Percentiles rank a stretch among this genome's conserved stretches.
These are phyloP conservation scores for Lasioglossum oenotherae DNA, from an alignment of 2,888 invertebrate species.

Conservation along the genomic window DNA sequence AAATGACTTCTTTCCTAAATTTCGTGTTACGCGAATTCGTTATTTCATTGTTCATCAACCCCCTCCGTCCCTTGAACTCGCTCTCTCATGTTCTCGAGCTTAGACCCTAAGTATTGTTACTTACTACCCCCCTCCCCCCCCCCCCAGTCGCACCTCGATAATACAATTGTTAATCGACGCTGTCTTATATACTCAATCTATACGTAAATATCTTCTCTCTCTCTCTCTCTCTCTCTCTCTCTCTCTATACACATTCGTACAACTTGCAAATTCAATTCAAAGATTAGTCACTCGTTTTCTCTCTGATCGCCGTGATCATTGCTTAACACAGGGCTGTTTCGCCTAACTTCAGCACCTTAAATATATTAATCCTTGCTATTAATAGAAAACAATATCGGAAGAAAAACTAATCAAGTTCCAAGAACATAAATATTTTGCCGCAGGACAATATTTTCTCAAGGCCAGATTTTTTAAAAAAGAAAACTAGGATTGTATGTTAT, in stretches of 20 bases:
- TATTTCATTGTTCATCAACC: background rate
- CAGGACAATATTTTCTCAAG: background rate
- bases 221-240: no score
- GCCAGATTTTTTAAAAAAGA: background rate
- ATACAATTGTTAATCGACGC: slow-evolving; percentile 54
- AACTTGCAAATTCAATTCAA: slow-evolving; percentile 26
- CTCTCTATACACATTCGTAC: slow-evolving; percentile 65
- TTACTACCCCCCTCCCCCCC: background rate
- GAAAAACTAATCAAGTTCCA: no score
- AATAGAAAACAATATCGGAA: background rate
- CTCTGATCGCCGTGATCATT: background rate
- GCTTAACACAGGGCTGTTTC: slow-evolving; percentile 16
- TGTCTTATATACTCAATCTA: slow-evolving; percentile 51
- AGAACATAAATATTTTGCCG: background rate
- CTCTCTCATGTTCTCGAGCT: slow-evolving; percentile 43
- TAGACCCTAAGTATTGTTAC: slow-evolving; percentile 23
- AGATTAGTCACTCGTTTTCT: slow-evolving; percentile 35
- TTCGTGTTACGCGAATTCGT: slow-evolving; percentile 41
- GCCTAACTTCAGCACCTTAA: slow-evolving; percentile 31
- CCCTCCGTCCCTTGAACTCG: slow-evolving; percentile 17
- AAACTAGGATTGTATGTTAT: background rate
- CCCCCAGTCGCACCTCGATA: slow-evolving; percentile 39
- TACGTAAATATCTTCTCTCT: slow-evolving; percentile 59
- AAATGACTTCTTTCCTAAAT: slow-evolving; percentile 67
- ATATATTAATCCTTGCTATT: background rate